A percentile compares a stretch with the other conserved stretches of the same genome.
Evolutionary conservation across 1,140 invertebrate species (phyloP).

Genomic region (Spodoptera litura): DNA sequence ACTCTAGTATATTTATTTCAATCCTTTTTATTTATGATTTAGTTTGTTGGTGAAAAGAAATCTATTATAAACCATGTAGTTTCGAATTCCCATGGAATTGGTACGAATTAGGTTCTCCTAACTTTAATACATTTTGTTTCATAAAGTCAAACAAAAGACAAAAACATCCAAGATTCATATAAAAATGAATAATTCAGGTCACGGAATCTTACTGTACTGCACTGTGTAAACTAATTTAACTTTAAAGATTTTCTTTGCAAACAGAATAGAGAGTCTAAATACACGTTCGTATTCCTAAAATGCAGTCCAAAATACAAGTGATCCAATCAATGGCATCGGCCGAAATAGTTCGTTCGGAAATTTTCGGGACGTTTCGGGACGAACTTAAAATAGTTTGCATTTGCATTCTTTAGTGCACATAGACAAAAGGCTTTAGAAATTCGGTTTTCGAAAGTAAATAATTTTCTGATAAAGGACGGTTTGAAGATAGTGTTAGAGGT

Average conservation of each 20-base stretch:
- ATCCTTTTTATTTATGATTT: too few relatives aligned
- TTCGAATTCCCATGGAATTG: too few relatives aligned
- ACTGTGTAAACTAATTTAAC: conserved; percentile 23
- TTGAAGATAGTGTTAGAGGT: too few relatives aligned
- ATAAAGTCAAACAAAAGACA: conserved; percentile 1
- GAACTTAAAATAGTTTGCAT: not conserved
- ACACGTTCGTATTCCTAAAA: conserved; percentile 27
- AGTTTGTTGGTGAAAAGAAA: too few relatives aligned
- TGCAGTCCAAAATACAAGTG: conserved; percentile 18
- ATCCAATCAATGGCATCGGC: conserved; percentile 21
- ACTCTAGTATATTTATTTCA: too few relatives aligned
- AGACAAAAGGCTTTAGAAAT: not conserved
- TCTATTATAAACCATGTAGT: too few relatives aligned
- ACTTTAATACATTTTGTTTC: not conserved
- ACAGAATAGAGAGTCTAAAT: not conserved
- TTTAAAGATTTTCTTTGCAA: not conserved
- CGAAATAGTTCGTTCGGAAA: not conserved
- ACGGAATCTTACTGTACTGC: not conserved
- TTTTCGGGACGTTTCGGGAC: not conserved
- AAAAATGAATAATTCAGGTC: conserved; percentile 6
- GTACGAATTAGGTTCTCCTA: not conserved
- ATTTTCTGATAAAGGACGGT: too few relatives aligned
- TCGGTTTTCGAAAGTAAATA: not conserved
- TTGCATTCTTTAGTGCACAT: not conserved
- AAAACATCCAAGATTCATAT: not conserved